phyloP scores from a whole-genome alignment of 2,888 invertebrate genomes.

The Lasioglossum marginatum region DNA sequence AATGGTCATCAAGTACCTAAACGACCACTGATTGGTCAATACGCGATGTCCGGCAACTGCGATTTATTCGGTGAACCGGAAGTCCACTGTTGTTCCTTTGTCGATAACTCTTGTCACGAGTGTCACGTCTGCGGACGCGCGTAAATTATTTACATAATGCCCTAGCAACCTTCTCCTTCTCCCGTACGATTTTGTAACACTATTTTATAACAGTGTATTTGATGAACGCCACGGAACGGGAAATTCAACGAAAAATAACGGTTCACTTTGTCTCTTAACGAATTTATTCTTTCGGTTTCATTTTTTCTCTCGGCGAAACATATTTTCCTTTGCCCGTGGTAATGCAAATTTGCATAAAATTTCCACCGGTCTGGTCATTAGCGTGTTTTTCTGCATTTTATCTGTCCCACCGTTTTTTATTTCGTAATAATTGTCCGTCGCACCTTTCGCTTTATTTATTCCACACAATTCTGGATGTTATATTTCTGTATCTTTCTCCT shows the following conservation, averaged over 20 bases:
- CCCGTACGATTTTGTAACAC: not conserved
- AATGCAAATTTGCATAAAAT: not conserved
- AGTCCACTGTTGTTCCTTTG: constrained; percentile 71
- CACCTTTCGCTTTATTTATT: not conserved
- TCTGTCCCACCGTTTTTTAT: not conserved
- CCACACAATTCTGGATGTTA: not conserved
- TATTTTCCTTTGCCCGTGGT: not conserved
- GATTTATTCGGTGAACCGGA: constrained; percentile 78
- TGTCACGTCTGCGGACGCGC: constrained; percentile 32
- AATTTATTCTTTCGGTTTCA: not conserved
- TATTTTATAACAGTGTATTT: not conserved
- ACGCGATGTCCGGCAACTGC: constrained; percentile 81
- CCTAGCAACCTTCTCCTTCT: not conserved
- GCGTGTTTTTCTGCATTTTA: not conserved
- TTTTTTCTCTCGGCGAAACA: not conserved
- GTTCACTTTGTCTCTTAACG: not conserved
- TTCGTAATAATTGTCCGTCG: not conserved
- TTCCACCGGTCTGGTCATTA: not conserved
- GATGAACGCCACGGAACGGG: not conserved
- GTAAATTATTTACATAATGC: constrained; percentile 44
- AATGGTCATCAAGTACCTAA: constrained; percentile 69
- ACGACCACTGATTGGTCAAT: constrained; percentile 82
- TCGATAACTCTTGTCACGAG: constrained; percentile 55
- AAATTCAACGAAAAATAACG: not conserved
- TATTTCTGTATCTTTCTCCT: not conserved